Base-by-base conservation (phyloP, 2,113 vertebrate genomes). In the Lasiurus cinereus region DNA sequence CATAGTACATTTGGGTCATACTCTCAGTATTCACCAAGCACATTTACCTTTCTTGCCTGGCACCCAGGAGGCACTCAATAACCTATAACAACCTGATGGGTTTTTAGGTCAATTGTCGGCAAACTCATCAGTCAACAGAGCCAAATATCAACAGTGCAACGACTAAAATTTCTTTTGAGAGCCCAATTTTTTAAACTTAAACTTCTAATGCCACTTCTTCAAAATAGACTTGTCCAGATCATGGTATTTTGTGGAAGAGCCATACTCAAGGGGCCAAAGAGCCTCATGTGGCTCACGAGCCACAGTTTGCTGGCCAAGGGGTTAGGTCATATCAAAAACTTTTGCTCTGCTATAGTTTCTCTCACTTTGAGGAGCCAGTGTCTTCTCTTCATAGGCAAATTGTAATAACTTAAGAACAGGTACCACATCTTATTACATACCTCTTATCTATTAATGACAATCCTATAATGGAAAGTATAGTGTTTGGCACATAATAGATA, bases 291-390 rank as follows among this genome's bases (percentile, higher is more conserved):
- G 39, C 39, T 39, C 39, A 39, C 5, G 39, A 39, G 39, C 39
- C 39, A 5, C 39, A 39, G 39, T 39, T 39, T 39, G 39, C 39
- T 39, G 39, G 5, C 39, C 39, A 39, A 39, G 39, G 39, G 39
- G 66, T 95, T 77, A 92, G 22, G 7, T 93, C 46, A 85, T 94
- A 91, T 52, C 27, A 66, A 66, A 70, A 82, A 52, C 56, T 22
- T 91, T 89, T 87, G 21, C 22, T 7, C 80, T 95, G 2, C 16
- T 21, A 72, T 70, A 43, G 31, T 90, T 73, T 62, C 24, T 93
- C 46, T 83, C 16, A 33, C 22, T 83, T 72, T 87, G 85, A 70
- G 7, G n/a, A 92, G 31, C 31, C 54, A 90, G 11, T 33, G 8
- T 52, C 9, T 91, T 54, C 43, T 90, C 33, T 79, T 67, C 46